Conservation (phyloP, 2,888 invertebrate genomes). For the Vesta saturnalis region DNA sequence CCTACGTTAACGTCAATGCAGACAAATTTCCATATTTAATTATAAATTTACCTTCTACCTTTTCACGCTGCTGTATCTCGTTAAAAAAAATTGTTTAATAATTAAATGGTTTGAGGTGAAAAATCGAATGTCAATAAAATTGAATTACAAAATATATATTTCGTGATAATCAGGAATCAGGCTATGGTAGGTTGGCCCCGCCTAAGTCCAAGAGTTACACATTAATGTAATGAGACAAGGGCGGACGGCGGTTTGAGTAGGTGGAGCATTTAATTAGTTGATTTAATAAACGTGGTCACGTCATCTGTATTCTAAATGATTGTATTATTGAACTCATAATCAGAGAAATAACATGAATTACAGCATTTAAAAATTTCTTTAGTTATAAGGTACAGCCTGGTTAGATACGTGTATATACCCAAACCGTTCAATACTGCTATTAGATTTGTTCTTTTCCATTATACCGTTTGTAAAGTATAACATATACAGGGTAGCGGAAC, state of each 20-base stretch:
- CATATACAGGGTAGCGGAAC: no score
- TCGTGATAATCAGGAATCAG: slow-evolving; percentile 57
- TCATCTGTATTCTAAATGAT: slow-evolving; percentile 40
- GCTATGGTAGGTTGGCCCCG: slow-evolving; percentile 51
- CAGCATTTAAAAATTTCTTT: no score
- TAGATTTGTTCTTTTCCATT: no score
- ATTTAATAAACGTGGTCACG: slow-evolving; percentile 53
- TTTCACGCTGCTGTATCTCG: background rate
- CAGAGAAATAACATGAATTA: no score
- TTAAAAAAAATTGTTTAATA: background rate
- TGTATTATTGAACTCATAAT: slow-evolving; percentile 23
- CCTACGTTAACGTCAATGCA: slow-evolving; percentile 2
- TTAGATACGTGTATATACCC: no score
- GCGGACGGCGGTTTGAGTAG: slow-evolving; percentile 52
- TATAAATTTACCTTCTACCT: background rate
- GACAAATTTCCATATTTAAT: slow-evolving; percentile 1
- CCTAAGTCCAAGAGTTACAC: slow-evolving; percentile 54
- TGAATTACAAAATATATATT: slow-evolving; percentile 25
- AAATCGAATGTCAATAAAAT: slow-evolving; percentile 16
- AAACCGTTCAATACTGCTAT: no score
- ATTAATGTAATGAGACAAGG: slow-evolving; percentile 59
- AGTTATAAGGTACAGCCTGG: no score
- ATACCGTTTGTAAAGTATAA: no score
- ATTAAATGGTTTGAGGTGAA: background rate
- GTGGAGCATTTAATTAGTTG: slow-evolving; percentile 60